Base-by-base conservation (phyloP, 2,113 vertebrate species). In the Merops nubicus region DNA sequence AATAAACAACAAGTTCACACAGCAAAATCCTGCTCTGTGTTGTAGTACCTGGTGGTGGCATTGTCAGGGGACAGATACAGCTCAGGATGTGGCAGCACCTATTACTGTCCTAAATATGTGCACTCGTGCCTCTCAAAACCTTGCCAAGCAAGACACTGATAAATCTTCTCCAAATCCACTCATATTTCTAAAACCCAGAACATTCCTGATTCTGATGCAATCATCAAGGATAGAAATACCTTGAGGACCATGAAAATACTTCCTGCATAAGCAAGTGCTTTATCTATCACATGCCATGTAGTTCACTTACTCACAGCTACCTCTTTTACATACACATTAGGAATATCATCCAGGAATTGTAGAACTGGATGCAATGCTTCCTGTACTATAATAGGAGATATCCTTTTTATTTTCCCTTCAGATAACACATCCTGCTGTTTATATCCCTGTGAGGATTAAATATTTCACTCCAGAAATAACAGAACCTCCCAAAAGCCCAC, bases 51-150 rank as follows among this genome's bases (percentile, higher is more conserved):
- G 53, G 16, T 33, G n/a, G 13, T n/a, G 57, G 50, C 53, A 60
- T 36, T 1, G 0, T 13, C 68, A 75, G 34, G 34, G 29, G 31
- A 25, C 36, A 38, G 31, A 51, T 5, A 19, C 50, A 80, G 74
- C 54, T 15, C 48, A 59, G 65, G n/a, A 28, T 15, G 16, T 20
- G 22, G 25, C 51, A 80, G 2, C 47, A 19, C 15, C 34, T 15
- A 2, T 8, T 6, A 12, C 31, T 25, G 22, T 6, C 56, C 42
- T 21, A 54, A 47, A 28, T 12, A 8, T 0, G 2, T 4, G 8
- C 22, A 5, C 13, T 38, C 22, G 4, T 2, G 9, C 45, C 67
- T 28, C 62, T 36, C 34, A 73, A 50, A 50, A 11, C 7, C 28
- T 68, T n/a, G 47, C 70, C 26, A 36, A 14, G 45, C 25, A 33